Conservation (phyloP, 2,888 invertebrate genomes). For the Acanthosepion esculentum region DNA sequence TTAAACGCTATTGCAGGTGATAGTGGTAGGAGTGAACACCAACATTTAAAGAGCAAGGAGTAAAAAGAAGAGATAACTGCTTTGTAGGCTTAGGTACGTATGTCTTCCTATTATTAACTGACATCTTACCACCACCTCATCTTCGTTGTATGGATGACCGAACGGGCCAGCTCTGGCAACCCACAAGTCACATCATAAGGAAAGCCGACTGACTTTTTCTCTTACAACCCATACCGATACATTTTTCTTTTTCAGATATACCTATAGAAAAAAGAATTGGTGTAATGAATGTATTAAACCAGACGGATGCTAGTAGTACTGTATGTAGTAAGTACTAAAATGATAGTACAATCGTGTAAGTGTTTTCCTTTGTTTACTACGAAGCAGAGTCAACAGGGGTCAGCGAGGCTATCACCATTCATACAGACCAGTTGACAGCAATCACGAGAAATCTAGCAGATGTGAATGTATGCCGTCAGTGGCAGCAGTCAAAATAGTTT, state of each 20-base stretch:
- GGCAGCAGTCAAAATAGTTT: background rate
- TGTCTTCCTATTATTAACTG: slow-evolving; percentile 23
- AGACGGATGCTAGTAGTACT: background rate
- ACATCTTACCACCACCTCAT: background rate
- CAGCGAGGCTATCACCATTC: slow-evolving; percentile 16
- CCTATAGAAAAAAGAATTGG: background rate
- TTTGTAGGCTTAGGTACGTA: background rate
- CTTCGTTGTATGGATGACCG: background rate
- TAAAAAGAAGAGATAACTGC: background rate
- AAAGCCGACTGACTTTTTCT: slow-evolving; percentile 4
- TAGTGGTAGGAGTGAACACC: background rate
- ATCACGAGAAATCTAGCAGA: background rate
- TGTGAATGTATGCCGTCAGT: background rate
- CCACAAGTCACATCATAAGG: background rate
- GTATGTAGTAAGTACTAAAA: background rate
- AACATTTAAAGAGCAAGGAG: background rate
- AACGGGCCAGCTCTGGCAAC: slow-evolving; percentile 6
- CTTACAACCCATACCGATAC: background rate
- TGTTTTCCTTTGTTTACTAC: background rate
- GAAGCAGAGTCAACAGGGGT: background rate
- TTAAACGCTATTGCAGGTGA: background rate
- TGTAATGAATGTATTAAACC: background rate
- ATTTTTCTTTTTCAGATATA: no score
- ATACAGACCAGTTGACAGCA: background rate
- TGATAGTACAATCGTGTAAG: background rate